Conservation (phyloP, 2,113 vertebrate species). For the Scalopus aquaticus region DNA sequence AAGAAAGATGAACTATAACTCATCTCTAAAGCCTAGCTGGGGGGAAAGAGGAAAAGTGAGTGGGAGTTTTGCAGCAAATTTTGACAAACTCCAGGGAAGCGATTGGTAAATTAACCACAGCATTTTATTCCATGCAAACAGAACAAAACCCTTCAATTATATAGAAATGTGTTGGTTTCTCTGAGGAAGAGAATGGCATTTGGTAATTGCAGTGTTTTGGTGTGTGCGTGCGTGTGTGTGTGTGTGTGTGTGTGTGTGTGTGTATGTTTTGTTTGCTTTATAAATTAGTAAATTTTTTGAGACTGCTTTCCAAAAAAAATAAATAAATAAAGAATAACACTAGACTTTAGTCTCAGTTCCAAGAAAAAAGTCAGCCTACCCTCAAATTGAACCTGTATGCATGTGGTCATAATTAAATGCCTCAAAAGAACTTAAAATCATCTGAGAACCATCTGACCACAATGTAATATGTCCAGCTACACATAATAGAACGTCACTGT, state of each 20-base stretch:
- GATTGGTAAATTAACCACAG: neutral
- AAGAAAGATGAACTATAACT: slow-evolving; percentile 34
- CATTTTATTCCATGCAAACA: neutral
- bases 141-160: neutral
- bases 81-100: neutral
- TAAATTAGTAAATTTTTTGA: slow-evolving; percentile 32
- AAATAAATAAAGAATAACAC: neutral
- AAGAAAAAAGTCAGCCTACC: neutral
- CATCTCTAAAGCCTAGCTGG: neutral
- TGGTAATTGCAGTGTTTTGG: neutral
- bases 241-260: too few relatives aligned
- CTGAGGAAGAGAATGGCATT: neutral
- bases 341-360: slow-evolving; percentile 35
- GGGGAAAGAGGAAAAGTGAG: neutral
- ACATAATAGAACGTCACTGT: neutral
- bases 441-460: slow-evolving; percentile 42
- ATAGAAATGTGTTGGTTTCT: neutral
- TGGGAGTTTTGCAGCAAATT: neutral
- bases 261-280: neutral
- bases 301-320: neutral
- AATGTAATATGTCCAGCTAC: neutral
- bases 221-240: neutral
- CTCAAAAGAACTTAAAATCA: slow-evolving; percentile 48
- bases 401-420: slow-evolving; percentile 63
- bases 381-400: slow-evolving; percentile 61